phyloP scores from a whole-genome alignment of 2,113 vertebrate genomes.

The Psettodes erumei region DNA sequence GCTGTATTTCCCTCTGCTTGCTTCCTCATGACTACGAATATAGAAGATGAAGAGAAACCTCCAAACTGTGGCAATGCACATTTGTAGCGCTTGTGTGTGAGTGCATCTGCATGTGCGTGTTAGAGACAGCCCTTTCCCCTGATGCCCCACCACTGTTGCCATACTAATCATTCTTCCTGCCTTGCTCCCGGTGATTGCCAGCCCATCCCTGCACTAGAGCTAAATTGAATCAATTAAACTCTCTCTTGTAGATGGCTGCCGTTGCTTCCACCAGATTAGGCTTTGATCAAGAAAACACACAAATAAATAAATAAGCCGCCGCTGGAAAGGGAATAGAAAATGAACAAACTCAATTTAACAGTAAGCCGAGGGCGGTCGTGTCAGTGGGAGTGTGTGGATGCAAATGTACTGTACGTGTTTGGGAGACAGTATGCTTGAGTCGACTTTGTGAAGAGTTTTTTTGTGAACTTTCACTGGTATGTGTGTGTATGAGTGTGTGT shows the following conservation, averaged over 20 bases:
- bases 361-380: conserved; percentile 9
- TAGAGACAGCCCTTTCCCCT: conserved; percentile 8
- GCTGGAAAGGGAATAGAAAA: conserved; percentile 57
- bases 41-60: not conserved
- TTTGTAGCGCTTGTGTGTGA: too few species aligned
- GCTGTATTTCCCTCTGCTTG: not conserved
- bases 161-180: conserved; percentile 73
- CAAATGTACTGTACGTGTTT: conserved; percentile 20
- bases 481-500: not conserved
- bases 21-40: not conserved
- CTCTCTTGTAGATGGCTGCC: conserved; percentile 67
- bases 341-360: conserved; percentile 74
- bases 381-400: conserved; percentile 1
- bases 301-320: conserved; percentile 64
- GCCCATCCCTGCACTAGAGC: conserved; percentile 66
- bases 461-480: not conserved
- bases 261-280: conserved; percentile 72
- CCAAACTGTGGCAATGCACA: too few species aligned
- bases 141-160: conserved; percentile 48
- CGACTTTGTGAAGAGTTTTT: not conserved
- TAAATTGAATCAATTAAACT: conserved; percentile 82
- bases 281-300: conserved; percentile 74
- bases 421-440: not conserved
- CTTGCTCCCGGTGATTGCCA: conserved; percentile 70
- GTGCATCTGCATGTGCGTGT: conserved; percentile 1